phyloP scores from a whole-genome alignment of 2,888 invertebrate genomes.

The Drosophila basisetae region DNA sequence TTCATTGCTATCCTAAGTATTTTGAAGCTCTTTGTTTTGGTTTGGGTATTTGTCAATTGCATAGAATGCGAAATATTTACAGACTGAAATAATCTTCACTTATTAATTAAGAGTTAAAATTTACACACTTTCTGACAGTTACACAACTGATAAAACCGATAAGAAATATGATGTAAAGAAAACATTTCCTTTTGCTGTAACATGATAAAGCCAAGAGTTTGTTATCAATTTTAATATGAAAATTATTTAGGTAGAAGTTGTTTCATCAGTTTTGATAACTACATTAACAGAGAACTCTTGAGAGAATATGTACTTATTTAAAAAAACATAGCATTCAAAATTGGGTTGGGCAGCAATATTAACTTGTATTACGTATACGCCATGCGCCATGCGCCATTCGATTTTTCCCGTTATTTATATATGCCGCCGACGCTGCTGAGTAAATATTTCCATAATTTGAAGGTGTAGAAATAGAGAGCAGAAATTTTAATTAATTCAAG shows the following conservation, averaged over 20 bases:
- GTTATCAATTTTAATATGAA: slow-evolving; percentile 38
- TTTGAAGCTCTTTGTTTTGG: slow-evolving; percentile 31
- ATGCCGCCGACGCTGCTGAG: slow-evolving; percentile 41
- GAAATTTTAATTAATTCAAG: slow-evolving; percentile 45
- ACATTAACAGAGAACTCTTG: slow-evolving; percentile 4
- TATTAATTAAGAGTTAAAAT: slow-evolving; percentile 13
- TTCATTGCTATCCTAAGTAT: slow-evolving; percentile 6
- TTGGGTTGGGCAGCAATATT: neutral
- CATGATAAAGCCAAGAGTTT: slow-evolving; percentile 34
- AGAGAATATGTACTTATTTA: neutral
- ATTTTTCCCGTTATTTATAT: slow-evolving; percentile 11
- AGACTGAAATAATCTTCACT: neutral
- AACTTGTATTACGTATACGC: slow-evolving; percentile 29
- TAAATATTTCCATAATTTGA: slow-evolving; percentile 51
- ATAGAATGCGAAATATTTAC: neutral
- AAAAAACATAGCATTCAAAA: neutral
- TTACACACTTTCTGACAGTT: slow-evolving; percentile 15
- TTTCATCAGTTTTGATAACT: slow-evolving; percentile 32
- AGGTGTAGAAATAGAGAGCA: slow-evolving; percentile 33
- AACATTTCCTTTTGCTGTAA: slow-evolving; percentile 53
- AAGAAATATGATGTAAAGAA: slow-evolving; percentile 32
- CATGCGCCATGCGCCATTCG: neutral
- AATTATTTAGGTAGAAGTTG: slow-evolving; percentile 27
- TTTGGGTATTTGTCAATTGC: slow-evolving; percentile 19
- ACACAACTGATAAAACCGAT: slow-evolving; percentile 57